A percentile compares a stretch with the other conserved stretches of the same genome.
These are phyloP conservation scores for Drosophila teissieri DNA, from an alignment of 1,140 invertebrate genomes.

Conservation along the genomic window DNA sequence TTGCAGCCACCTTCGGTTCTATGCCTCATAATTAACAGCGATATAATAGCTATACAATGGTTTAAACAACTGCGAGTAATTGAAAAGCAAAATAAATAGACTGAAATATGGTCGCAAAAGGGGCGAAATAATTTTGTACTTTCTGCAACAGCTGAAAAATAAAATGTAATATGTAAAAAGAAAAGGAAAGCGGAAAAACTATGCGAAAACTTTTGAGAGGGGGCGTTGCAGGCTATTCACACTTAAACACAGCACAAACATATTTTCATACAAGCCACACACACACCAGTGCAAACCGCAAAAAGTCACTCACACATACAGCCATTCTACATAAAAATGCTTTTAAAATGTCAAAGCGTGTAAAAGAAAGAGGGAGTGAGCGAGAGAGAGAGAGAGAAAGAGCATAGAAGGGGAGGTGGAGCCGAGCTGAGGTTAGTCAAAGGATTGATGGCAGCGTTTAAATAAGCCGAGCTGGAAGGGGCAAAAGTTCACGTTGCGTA, in stretches of 20 bases:
- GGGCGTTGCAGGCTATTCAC: conserved; percentile 53
- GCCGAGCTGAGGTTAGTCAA: conserved; percentile 46
- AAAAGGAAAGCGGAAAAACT: conserved; percentile 31
- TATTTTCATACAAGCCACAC: conserved; percentile 17
- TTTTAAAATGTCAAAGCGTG: conserved; percentile 83
- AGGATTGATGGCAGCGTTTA: conserved; percentile 75
- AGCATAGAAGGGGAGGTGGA: background rate
- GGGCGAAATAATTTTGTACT: conserved; percentile 1
- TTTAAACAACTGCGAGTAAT: conserved; percentile 69
- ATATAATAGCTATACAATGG: conserved; percentile 72
- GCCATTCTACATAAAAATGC: conserved; percentile 70
- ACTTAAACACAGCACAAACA: conserved; percentile 26
- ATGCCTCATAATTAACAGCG: conserved; percentile 63
- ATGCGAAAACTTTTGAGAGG: conserved; percentile 1
- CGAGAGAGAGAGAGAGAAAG: background rate
- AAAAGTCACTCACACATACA: conserved; percentile 62
- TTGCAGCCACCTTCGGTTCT: conserved; percentile 13
- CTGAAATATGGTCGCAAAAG: background rate
- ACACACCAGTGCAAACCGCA: conserved; percentile 51
- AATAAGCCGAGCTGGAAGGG: conserved; percentile 42
- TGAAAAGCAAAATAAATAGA: conserved; percentile 49
- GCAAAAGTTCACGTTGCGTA: conserved; percentile 73
- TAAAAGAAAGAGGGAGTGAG: conserved; percentile 51
- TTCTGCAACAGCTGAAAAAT: conserved; percentile 26
- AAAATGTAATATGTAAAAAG: conserved; percentile 23